These are phyloP conservation scores for Enhydra lutris DNA, from an alignment of 2,113 vertebrate species.

Conservation along the genomic window DNA sequence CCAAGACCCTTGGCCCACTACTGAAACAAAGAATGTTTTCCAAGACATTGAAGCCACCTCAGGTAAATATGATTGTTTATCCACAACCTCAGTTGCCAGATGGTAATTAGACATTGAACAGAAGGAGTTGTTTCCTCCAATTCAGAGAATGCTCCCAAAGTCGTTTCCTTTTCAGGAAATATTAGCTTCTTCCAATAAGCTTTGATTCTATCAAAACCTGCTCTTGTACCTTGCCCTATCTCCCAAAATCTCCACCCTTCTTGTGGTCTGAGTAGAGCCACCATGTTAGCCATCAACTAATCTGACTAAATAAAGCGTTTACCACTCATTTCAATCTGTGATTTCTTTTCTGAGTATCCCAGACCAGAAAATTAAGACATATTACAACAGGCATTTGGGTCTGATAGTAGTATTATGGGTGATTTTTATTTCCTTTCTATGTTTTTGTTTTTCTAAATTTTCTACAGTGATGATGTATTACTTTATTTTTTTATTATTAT, in stretches of 20 bases:
- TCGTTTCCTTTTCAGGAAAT: slow-evolving; percentile 58
- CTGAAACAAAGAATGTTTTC: slow-evolving; percentile 38
- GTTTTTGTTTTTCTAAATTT: slow-evolving; percentile 12
- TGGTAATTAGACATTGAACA: slow-evolving; percentile 65
- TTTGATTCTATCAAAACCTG: background rate
- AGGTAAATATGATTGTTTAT: slow-evolving; percentile 62
- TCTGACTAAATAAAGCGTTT: background rate
- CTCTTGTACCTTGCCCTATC: background rate
- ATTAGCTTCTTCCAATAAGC: slow-evolving; percentile 8
- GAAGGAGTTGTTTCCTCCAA: slow-evolving; percentile 51
- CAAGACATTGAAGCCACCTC: slow-evolving; percentile 1
- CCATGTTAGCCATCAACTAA: background rate
- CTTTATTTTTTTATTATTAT: background rate
- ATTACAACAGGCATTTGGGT: background rate
- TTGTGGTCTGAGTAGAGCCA: background rate
- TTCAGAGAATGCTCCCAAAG: slow-evolving; percentile 42
- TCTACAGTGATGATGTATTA: background rate
- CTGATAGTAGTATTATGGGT: background rate
- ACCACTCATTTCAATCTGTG: background rate
- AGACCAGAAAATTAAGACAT: slow-evolving; percentile 24
- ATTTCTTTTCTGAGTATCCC: background rate
- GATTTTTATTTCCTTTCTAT: slow-evolving; percentile 29
- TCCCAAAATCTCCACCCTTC: background rate
- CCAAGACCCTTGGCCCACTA: background rate
- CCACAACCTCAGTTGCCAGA: slow-evolving; percentile 52